Evolutionary conservation across 2,888 invertebrate species (phyloP), one percentile per base, ranked within the genome.

Genomic region (Callosobruchus maculatus): DNA sequence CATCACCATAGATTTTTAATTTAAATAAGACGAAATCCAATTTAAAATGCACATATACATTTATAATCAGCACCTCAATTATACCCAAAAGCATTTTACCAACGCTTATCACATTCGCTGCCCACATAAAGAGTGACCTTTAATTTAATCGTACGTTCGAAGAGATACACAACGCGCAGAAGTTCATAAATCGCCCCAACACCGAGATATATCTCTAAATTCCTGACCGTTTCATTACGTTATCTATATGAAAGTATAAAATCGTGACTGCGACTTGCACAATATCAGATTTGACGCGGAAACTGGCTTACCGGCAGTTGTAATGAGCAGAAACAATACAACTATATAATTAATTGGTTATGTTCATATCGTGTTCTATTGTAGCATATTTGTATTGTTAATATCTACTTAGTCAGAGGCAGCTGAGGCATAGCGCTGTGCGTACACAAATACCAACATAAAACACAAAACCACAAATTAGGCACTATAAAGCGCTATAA

Each of bases 281-380:
- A 72, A 69, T 72, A 72, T 72, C 72, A 69, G 72, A 72, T 72
- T 68, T 68, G 68, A 72, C 21, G 72, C 72, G 49, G 72, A 72
- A 72, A 72, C 68, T 68, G 49, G 22, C 69, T 72, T 20, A 67
- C 68, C 72, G 72, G 72, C 69, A 72, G 49, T 72, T 49, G 31
- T 72, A 69, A 72, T 69, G 68, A 69, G 70, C 30, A 67, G 66
- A 72, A 68, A 72, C 69, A 68, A 68, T 72, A 22, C 1, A 49
- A 49, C 7, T 1, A 18, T 1, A 49, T 0, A 7, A 18, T 49
- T 49, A 26, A 26, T 26, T 4, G 3, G 26, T 26, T 4, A 26
- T 26, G 26, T 26, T 26, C 26, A 26, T 26, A 26, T 26, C 26
- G 7, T 26, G 26, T 7, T 26, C 26, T 26, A 26, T 26, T 26